Evolutionary conservation across 2,797 vertebrate species (phyloP).

Genomic region (Tadarida brasiliensis): DNA sequence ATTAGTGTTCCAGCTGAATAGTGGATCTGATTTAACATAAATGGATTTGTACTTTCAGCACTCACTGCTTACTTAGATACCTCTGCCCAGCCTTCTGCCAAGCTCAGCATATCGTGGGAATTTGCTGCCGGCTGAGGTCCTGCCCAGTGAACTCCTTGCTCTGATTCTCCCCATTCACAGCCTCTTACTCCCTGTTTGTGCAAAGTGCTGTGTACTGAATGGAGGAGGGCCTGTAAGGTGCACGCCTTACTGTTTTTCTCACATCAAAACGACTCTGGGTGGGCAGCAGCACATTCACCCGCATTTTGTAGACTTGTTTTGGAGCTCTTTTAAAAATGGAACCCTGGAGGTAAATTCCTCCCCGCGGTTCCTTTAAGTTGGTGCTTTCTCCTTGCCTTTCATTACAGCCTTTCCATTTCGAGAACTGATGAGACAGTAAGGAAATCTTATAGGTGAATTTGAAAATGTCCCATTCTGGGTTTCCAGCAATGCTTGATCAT

Average conservation of each 20-base stretch:
- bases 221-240: background rate
- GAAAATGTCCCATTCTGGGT: background rate
- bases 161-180: background rate
- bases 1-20: background rate
- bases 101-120: background rate
- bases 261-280: background rate
- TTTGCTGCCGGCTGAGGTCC: background rate
- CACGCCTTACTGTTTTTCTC: background rate
- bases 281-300: background rate
- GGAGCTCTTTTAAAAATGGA: background rate
- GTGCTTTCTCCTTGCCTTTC: background rate
- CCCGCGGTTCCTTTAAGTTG: background rate
- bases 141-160: background rate
- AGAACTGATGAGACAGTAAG: background rate
- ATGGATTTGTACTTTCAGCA: background rate
- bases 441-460: conserved; percentile 26
- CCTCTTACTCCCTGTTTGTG: background rate
- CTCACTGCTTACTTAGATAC: background rate
- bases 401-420: background rate
- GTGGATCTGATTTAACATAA: background rate
- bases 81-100: conserved; percentile 31
- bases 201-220: background rate
- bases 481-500: background rate
- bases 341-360: background rate
- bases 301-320: background rate